phyloP scores from a whole-genome alignment of 2,113 vertebrate species.

The Saimiri boliviensis region DNA sequence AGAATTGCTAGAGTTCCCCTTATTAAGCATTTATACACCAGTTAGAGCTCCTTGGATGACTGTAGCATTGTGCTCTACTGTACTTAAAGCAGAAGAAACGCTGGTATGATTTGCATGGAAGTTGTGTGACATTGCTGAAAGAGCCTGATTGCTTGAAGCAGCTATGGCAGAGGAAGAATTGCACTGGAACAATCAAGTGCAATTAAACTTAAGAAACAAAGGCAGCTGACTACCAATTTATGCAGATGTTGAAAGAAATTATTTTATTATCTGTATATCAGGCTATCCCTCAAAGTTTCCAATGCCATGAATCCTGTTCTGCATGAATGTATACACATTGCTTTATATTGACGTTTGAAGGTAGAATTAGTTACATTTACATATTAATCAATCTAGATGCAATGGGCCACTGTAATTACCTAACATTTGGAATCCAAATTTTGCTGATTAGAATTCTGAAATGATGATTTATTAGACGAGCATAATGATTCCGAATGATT shows the following conservation, averaged over 20 bases:
- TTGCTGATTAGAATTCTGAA: constrained; percentile 76
- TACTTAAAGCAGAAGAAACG: not conserved
- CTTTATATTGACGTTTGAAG: constrained; percentile 47
- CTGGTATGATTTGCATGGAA: not conserved
- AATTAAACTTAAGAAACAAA: not conserved
- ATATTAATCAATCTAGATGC: constrained; percentile 65
- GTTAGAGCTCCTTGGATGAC: not conserved
- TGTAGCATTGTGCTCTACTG: not conserved
- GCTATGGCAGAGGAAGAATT: not conserved
- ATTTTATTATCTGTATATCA: not conserved
- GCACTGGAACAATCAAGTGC: not conserved
- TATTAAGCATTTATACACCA: not conserved
- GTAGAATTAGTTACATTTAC: constrained; percentile 40
- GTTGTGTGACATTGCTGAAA: not conserved
- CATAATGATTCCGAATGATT: constrained; percentile 64
- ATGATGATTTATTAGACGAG: constrained; percentile 64
- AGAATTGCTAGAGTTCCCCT: not conserved
- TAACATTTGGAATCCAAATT: constrained; percentile 72
- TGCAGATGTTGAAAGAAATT: not conserved
- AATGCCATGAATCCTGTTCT: not conserved
- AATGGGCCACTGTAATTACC: constrained; percentile 68
- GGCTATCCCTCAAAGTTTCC: not conserved
- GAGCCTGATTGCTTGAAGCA: not conserved
- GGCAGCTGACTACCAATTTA: not conserved
- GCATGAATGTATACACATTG: not conserved